Percentiles rank a stretch among this genome's conserved stretches.
These are phyloP conservation scores for Bombus polaris DNA, from an alignment of 1,140 invertebrate species.

Conservation along the genomic window DNA sequence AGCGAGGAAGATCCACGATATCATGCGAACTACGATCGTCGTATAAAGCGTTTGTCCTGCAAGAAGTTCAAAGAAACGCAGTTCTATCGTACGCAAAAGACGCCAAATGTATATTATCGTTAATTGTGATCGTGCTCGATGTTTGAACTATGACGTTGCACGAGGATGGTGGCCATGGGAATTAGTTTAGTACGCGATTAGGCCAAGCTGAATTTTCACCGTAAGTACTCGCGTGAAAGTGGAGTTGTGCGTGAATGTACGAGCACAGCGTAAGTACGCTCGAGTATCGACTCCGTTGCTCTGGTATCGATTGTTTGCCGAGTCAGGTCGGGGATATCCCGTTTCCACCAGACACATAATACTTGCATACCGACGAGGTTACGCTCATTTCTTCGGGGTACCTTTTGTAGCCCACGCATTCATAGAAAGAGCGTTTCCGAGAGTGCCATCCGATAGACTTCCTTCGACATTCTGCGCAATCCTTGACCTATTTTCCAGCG, in stretches of 20 bases:
- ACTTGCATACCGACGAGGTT: conserved; percentile 72
- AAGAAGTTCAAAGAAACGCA: too few relatives aligned
- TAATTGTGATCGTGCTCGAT: too few relatives aligned
- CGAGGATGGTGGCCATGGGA: conserved; percentile 63
- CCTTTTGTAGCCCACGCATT: conserved; percentile 38
- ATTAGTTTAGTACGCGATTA: conserved; percentile 58
- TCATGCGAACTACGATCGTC: too few relatives aligned
- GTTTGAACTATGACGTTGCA: not conserved
- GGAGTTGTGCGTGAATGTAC: conserved; percentile 10
- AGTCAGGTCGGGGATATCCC: conserved; percentile 78
- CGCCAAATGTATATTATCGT: too few relatives aligned
- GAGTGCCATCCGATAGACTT: not conserved
- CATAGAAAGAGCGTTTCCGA: conserved; percentile 9
- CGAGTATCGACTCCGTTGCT: conserved; percentile 70
- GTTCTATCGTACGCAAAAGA: too few relatives aligned
- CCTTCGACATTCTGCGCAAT: not conserved
- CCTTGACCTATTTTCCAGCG: not conserved
- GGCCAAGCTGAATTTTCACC: not conserved
- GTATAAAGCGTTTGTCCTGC: too few relatives aligned
- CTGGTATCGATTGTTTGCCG: conserved; percentile 79
- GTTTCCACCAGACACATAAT: conserved; percentile 78
- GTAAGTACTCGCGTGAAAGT: not conserved
- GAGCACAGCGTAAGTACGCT: conserved; percentile 50
- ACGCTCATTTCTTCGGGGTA: conserved; percentile 53
- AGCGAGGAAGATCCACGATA: too few relatives aligned